Base-by-base conservation (phyloP, 2,113 vertebrate genomes). In the Orycteropus afer region DNA sequence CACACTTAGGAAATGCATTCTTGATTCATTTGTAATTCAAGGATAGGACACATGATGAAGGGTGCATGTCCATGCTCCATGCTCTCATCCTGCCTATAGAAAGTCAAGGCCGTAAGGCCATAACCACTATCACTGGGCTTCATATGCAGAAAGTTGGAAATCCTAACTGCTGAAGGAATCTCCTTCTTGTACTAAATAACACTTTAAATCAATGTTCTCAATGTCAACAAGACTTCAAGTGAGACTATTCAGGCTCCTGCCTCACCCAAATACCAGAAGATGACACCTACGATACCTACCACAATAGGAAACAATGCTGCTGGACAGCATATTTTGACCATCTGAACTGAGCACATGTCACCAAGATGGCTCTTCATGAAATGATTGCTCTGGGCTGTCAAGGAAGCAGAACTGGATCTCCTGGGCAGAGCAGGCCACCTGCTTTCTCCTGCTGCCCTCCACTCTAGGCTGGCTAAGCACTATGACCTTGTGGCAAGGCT, bases 111-210 rank as follows among this genome's bases (percentile, higher is more conserved):
- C 34, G n/a, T 1, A 0, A 94, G 93, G 90, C 90, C 96, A n/a
- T n/a, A 97, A 94, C 92, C 95, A 95, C 77, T 82, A 71, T 78
- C 71, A 97, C 37, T 73, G 63, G 91, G 49, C 63, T 97, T 97
- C 93, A 25, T 42, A 53, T 94, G 53, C 92, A 94, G 92, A 94
- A 97, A 96, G 76, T 82, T 32, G 67, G 93, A 76, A 59, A 81
- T 89, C 86, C 97, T 90, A 71, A 89, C 86, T 97, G 93, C 92
- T 84, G 93, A 94, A 91, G 86, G 95, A 97, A 89, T 95, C 95
- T 55, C 67, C 57, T 76, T 17, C 71, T 96, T 87, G 53, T 82
- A 95, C 67, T 96, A 91, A 95, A 93, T 96, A 96, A 97, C 45
- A 65, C 86, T 77, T 0, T 94, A 96, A 91, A 51, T 92, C 86